Conservation (phyloP, 2,888 invertebrate species). For the Entomobrya proxima region DNA sequence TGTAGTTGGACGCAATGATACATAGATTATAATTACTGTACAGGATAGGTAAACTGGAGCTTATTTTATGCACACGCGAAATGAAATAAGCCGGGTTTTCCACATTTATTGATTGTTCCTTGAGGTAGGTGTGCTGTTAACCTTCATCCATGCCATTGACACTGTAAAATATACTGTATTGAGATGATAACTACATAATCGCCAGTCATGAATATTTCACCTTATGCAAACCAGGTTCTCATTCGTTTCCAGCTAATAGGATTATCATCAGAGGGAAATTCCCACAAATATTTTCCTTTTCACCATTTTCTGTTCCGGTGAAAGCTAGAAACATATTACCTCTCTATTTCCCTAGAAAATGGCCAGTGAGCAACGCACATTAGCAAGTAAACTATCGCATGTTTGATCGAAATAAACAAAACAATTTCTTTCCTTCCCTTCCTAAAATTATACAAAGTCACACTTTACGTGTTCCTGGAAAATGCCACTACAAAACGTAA, state of each 20-base stretch:
- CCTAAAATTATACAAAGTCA: background rate
- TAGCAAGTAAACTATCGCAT: conserved; percentile 30
- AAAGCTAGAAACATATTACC: background rate
- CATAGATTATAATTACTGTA: background rate
- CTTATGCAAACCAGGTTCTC: conserved; percentile 50
- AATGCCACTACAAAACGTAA: too few relatives aligned
- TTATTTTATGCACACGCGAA: background rate
- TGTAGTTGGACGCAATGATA: background rate
- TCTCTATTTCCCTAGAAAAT: conserved; percentile 7
- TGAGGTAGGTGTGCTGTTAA: conserved; percentile 39
- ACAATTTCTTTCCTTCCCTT: background rate
- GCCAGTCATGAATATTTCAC: background rate
- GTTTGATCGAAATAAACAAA: conserved; percentile 18
- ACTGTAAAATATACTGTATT: conserved; percentile 17
- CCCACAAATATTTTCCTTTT: conserved; percentile 8
- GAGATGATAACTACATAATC: background rate
- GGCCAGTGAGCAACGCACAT: conserved; percentile 33
- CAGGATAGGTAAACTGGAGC: background rate
- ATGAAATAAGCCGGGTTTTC: conserved; percentile 45
- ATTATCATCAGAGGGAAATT: background rate
- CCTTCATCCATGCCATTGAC: conserved; percentile 63
- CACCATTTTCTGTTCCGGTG: background rate
- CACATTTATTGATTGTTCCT: conserved; percentile 52
- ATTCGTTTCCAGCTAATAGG: conserved; percentile 3
- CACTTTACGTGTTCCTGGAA: too few relatives aligned